Conservation (phyloP, 2,797 vertebrate species). For the Tarsius wallacei region DNA sequence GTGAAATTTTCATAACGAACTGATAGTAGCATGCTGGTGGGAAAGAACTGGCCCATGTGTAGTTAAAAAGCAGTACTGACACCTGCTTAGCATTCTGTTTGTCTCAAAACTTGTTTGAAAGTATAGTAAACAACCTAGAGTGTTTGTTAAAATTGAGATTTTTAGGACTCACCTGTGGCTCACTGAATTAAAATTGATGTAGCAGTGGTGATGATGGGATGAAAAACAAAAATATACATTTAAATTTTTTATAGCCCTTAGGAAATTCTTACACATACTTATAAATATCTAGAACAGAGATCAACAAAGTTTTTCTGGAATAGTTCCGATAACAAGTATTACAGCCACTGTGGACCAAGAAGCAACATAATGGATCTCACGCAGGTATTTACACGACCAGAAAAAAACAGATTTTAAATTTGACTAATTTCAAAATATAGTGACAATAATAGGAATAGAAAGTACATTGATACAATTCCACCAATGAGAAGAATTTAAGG, state of each 20-base stretch:
- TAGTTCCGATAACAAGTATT: not conserved
- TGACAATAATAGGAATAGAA: not conserved
- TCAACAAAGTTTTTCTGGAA: not conserved
- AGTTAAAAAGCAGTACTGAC: not conserved
- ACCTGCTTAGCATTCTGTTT: not conserved
- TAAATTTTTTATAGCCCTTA: not conserved
- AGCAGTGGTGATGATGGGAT: not conserved
- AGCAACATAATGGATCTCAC: not conserved
- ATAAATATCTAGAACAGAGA: not conserved
- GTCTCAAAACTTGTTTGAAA: conserved; percentile 37
- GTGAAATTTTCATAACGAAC: not conserved
- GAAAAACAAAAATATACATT: conserved; percentile 29
- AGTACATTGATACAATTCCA: not conserved
- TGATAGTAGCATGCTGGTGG: not conserved
- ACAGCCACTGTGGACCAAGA: not conserved
- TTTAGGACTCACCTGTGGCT: not conserved
- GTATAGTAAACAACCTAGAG: not conserved
- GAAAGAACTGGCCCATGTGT: not conserved
- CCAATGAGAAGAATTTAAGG: not conserved
- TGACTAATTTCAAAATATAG: conserved; percentile 12
- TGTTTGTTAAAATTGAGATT: conserved; percentile 21
- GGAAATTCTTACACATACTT: not conserved
- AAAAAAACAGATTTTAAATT: not conserved
- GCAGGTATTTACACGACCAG: not conserved
- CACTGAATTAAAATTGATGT: conserved; percentile 41